These are phyloP conservation scores for Trichogramma dendrolimi DNA, from an alignment of 2,888 invertebrate genomes.

Conservation along the genomic window DNA sequence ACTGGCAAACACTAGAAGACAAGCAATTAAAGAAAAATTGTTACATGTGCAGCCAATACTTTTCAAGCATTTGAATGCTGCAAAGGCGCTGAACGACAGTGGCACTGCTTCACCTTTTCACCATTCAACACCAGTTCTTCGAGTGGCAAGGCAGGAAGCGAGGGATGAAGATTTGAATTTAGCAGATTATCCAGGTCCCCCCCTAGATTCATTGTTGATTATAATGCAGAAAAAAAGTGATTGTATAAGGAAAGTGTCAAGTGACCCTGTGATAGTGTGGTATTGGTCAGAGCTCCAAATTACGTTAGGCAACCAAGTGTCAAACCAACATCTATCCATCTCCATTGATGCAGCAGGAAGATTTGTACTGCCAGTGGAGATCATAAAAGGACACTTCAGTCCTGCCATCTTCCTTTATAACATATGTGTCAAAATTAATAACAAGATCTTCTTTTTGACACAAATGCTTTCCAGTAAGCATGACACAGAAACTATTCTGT, in stretches of 20 bases:
- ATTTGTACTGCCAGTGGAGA: slow-evolving; percentile 4
- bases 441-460: slow-evolving; percentile 7
- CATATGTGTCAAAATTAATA: neutral
- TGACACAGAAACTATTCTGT: neutral
- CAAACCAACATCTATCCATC: neutral
- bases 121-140: slow-evolving; percentile 2
- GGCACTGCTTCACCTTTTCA: slow-evolving; percentile 2
- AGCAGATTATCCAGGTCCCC: slow-evolving; percentile 7
- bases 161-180: slow-evolving; percentile 7
- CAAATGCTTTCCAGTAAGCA: slow-evolving; percentile 7
- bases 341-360: slow-evolving; percentile 15
- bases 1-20: too few species aligned
- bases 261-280: slow-evolving; percentile 6
- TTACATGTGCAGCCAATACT: too few species aligned
- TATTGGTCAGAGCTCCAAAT: slow-evolving; percentile 16
- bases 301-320: slow-evolving; percentile 10
- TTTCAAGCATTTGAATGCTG: slow-evolving; percentile 1
- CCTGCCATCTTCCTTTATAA: slow-evolving; percentile 12
- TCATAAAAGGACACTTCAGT: neutral
- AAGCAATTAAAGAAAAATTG: too few species aligned
- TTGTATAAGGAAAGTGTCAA: slow-evolving; percentile 6
- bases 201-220: slow-evolving; percentile 3
- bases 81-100: slow-evolving; percentile 4
- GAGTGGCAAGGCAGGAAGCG: slow-evolving; percentile 11
- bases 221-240: slow-evolving; percentile 6